Base-by-base conservation (phyloP, 2,888 invertebrate species). In the Autographa pulchrina region DNA sequence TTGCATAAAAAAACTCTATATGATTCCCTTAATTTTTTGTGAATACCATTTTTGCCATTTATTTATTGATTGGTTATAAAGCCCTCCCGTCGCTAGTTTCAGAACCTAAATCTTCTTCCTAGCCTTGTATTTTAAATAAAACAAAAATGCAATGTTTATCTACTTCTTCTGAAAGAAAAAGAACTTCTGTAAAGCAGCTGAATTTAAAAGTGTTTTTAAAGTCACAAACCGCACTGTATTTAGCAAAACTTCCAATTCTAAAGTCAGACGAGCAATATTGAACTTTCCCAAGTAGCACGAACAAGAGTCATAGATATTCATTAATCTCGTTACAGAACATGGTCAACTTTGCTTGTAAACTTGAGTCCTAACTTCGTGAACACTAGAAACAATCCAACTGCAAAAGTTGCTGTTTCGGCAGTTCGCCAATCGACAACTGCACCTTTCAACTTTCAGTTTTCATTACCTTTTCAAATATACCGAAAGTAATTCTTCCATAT, bases 301-400 rank as follows among this genome's bases (percentile, higher is more conserved):
- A 87, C 88, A 88, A 89, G 85, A 89, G 85, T 85, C 89, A 87
- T 91, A 90, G 88, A 91, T 91, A 91, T 90, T 90, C 91, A 91
- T 91, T 92, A 91, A 88, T 89, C 87, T 88, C 80, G 76, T 78
- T 86, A 87, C 85, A 76, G 84, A 86, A 83, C 84, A 81, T 84
- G 86, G 91, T 89, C 89, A 89, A 91, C 87, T 91, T 86, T 68
- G 83, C 81, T 84, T 86, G 82, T 84, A 84, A 89, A 88, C 86
- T 89, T 85, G 81, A 79, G 80, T 74, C 78, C 80, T 72, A 77
- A 80, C 72, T 84, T 83, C 69, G 75, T 75, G 63, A 63, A 75
- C 74, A 70, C 76, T 72, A 73, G 76, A 75, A 82, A 82, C 86
- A 81, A 85, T 83, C 73, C 70, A 64, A 78, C 77, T 74, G 74